phyloP scores from a whole-genome alignment of 2,888 invertebrate genomes.

The Acanthococcus lagerstroemiae region DNA sequence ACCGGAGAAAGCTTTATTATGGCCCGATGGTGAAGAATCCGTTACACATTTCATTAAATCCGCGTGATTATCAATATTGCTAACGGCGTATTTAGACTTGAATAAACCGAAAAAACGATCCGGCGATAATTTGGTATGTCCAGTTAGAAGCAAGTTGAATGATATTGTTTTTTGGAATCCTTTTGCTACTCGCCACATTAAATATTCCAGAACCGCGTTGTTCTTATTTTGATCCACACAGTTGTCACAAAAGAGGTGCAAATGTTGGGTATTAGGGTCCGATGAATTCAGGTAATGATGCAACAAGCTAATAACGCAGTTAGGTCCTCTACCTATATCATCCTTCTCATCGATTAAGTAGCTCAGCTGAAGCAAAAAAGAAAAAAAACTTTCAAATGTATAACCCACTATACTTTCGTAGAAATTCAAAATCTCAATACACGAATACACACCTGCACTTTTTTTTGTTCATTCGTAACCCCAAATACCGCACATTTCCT shows the following conservation, averaged over 20 bases:
- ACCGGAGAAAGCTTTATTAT: background rate
- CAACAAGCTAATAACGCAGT: background rate
- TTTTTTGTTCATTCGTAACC: background rate
- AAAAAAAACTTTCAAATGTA: background rate
- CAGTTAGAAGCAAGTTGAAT: slow-evolving; percentile 1
- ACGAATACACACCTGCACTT: background rate
- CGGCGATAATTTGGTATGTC: slow-evolving; percentile 9
- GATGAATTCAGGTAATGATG: slow-evolving; percentile 4
- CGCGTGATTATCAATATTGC: background rate
- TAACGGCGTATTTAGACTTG: slow-evolving; percentile 7
- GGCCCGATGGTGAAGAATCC: background rate
- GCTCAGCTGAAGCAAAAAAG: background rate
- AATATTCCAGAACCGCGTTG: background rate
- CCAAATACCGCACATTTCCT: slow-evolving; percentile 1
- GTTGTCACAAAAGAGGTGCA: background rate
- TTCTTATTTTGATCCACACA: slow-evolving; percentile 11
- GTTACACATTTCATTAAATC: background rate
- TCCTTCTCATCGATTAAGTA: background rate
- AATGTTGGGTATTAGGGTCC: too few relatives aligned
- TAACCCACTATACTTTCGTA: too few relatives aligned
- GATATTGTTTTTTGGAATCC: background rate
- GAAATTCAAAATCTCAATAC: background rate
- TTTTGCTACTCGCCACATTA: background rate
- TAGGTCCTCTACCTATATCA: slow-evolving; percentile 6
- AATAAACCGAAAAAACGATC: slow-evolving; percentile 11